A percentile compares a stretch with the other conserved stretches of the same genome.
These are phyloP conservation scores for Chloroclysta siterata DNA, from an alignment of 2,888 invertebrate species.

Conservation along the genomic window DNA sequence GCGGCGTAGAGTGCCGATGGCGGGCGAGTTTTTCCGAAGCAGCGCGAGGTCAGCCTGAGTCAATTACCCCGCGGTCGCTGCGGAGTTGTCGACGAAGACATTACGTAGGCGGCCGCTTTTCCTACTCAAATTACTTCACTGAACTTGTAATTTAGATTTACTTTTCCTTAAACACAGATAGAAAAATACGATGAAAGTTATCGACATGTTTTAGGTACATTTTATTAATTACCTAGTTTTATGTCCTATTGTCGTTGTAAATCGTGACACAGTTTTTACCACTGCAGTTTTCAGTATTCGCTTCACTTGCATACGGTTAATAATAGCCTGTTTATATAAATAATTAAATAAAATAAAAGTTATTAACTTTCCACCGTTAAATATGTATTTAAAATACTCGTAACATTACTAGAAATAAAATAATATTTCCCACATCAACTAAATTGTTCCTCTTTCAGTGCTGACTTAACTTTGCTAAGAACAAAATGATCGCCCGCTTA, in stretches of 20 bases:
- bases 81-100: constrained; percentile 51
- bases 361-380: too few relatives aligned
- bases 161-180: background rate
- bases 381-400: too few relatives aligned
- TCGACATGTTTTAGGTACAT: background rate
- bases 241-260: too few relatives aligned
- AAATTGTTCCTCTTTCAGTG: background rate
- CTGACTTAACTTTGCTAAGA: constrained; percentile 16
- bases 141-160: background rate
- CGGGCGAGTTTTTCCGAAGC: constrained; percentile 75
- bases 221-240: too few relatives aligned
- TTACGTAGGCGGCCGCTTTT: constrained; percentile 13
- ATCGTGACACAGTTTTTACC: too few relatives aligned
- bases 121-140: constrained; percentile 3
- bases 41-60: constrained; percentile 86
- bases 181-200: background rate
- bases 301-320: too few relatives aligned
- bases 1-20: constrained; percentile 56
- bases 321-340: too few relatives aligned
- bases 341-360: too few relatives aligned
- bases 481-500: constrained; percentile 12
- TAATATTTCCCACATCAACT: background rate
- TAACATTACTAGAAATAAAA: too few relatives aligned
- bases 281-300: too few relatives aligned
- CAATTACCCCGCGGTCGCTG: constrained; percentile 85